phyloP scores from a whole-genome alignment of 1,140 invertebrate species.

The Frieseomelitta varia region DNA sequence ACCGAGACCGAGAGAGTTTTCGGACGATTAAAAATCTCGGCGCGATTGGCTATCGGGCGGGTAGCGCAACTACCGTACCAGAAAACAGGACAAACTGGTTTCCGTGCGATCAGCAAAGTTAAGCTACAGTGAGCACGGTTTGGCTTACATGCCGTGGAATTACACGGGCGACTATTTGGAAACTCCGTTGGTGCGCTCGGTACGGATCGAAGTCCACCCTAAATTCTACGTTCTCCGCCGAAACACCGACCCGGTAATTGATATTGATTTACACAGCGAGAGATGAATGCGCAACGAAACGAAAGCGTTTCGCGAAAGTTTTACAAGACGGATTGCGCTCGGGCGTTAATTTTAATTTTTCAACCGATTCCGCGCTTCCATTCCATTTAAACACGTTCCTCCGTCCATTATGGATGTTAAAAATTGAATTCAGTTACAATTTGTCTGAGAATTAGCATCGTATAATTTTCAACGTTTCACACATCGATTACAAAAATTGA shows the following conservation, averaged over 20 bases:
- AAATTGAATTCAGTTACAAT: too few relatives aligned
- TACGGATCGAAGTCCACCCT: neutral
- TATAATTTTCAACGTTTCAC: too few relatives aligned
- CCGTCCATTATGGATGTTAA: too few relatives aligned
- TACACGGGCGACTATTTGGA: conserved; percentile 10
- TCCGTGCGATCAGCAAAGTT: conserved; percentile 10
- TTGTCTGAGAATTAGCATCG: too few relatives aligned
- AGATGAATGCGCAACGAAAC: neutral
- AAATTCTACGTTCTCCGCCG: neutral
- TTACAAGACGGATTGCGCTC: too few relatives aligned
- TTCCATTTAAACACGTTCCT: too few relatives aligned
- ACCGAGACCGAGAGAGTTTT: neutral
- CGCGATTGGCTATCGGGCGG: neutral
- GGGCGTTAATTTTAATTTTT: too few relatives aligned
- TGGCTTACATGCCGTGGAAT: conserved; percentile 9
- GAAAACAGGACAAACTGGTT: neutral
- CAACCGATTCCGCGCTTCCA: too few relatives aligned
- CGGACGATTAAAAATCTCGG: conserved; percentile 18
- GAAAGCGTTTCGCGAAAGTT: neutral
- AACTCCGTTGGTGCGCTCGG: neutral
- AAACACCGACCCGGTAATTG: neutral
- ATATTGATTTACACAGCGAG: neutral
- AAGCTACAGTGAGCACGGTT: conserved; percentile 10
- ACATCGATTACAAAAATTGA: too few relatives aligned
- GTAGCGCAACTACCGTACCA: neutral